These are phyloP conservation scores for Gouania willdenowi DNA, from an alignment of 2,797 vertebrate genomes.

Conservation along the genomic window DNA sequence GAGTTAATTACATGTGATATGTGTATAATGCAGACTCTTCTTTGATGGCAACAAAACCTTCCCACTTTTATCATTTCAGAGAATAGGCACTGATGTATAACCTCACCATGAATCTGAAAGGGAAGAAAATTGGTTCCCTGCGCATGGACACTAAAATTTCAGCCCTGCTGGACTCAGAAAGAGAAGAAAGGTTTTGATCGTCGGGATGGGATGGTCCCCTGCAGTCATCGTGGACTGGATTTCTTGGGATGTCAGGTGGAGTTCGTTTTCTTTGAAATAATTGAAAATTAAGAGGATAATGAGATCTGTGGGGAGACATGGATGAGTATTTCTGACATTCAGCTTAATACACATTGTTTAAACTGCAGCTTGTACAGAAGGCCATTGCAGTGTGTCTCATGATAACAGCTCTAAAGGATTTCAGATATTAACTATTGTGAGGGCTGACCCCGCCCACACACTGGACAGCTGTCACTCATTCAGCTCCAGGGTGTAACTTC, in stretches of 20 bases:
- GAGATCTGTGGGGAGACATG: slow-evolving; percentile 62
- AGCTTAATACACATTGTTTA: slow-evolving; percentile 23
- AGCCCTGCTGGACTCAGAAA: slow-evolving; percentile 13
- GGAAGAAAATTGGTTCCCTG: neutral
- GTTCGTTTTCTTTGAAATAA: slow-evolving; percentile 70
- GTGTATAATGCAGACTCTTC: no score
- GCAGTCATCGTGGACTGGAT: slow-evolving; percentile 47
- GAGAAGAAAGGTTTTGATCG: slow-evolving; percentile 37
- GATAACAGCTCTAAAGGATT: neutral
- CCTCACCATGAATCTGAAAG: neutral
- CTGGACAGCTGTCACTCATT: no score
- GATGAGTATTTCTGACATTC: slow-evolving; percentile 47
- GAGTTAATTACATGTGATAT: no score
- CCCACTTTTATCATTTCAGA: no score
- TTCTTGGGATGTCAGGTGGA: slow-evolving; percentile 52
- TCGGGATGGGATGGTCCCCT: slow-evolving; percentile 30
- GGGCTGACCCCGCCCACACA: no score
- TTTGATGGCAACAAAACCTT: slow-evolving; percentile 7
- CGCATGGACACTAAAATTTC: slow-evolving; percentile 17
- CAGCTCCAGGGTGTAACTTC: no score
- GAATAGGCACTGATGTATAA: no score
- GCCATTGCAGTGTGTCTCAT: neutral
- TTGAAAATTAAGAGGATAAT: slow-evolving; percentile 72
- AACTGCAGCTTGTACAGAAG: slow-evolving; percentile 11
- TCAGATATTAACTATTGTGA: neutral